Base-by-base conservation (phyloP, 2,888 invertebrate genomes). In the Drosophila stalkeri region DNA sequence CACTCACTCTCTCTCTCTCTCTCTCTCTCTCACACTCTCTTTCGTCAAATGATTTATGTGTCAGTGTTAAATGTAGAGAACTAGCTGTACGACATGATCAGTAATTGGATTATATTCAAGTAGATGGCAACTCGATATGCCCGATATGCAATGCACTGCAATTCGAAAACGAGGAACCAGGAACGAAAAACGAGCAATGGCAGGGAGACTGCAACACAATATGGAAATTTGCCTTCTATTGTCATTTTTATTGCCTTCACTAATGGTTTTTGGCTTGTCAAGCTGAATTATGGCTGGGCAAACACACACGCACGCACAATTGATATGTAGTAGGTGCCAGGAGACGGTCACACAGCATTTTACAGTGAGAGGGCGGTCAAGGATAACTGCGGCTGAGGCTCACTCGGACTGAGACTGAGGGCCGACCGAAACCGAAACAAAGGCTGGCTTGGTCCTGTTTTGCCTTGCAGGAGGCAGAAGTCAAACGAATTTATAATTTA, bases 401-500 rank as follows among this genome's bases (percentile, higher is more conserved):
- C n/a, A 18, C 8, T 41, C n/a, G 0, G 41, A n/a, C 18, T 12
- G 46, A 3, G 86, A 62, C 75, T 57, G 72, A 57, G 57, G 63
- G 51, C 47, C 39, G 39, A 39, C 23, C 11, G 79, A 47, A 60
- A 39, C 23, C 11, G 79, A 47, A 60, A 69, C 77, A 74, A 77
- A 59, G 64, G 20, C 63, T 35, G 57, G n/a, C 37, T 23, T 62
- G 69, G 68, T 69, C 75, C 66, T 65, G 52, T 23, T 39, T 68
- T 66, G 69, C 79, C 63, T 68, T 65, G 81, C 90, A 75, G 88
- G 77, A 90, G 81, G 70, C 86, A 85, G 90, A 87, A 87, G 89
- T 87, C 87, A 89, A 87, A 85, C 87, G 90, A 87, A 87, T 87
- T 85, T 87, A 86, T 87, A 87, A 87, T 87, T 87, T 87, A 87